A percentile compares a stretch with the other conserved stretches of the same genome.
Conservation (phyloP, 2,888 invertebrate genomes). For the Hypomecis atomaria region DNA sequence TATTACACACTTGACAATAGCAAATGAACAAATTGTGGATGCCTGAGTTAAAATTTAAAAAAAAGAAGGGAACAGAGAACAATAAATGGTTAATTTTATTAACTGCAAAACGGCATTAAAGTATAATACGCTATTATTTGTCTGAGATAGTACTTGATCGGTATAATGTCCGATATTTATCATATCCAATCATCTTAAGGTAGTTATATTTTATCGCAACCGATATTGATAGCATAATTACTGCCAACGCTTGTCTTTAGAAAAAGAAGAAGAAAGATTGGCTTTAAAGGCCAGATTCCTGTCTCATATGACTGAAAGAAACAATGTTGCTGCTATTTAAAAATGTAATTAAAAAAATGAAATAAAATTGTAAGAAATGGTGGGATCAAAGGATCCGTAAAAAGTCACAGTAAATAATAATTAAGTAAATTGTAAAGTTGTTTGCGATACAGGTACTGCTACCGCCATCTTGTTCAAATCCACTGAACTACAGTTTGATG, state of each 20-base stretch:
- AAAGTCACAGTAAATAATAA: too few species aligned
- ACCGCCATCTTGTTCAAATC: conserved; percentile 57
- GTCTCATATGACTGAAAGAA: conserved; percentile 5
- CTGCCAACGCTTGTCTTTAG: conserved; percentile 9
- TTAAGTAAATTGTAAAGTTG: too few species aligned
- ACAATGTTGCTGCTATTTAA: conserved; percentile 12
- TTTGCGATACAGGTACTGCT: neutral
- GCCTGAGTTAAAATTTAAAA: too few species aligned
- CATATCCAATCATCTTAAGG: neutral
- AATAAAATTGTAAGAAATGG: neutral
- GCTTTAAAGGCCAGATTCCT: neutral
- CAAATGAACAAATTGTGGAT: too few species aligned
- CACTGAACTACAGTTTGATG: conserved; percentile 51
- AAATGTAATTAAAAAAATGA: neutral
- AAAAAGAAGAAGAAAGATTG: neutral
- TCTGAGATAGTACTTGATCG: neutral
- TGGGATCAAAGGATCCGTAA: neutral
- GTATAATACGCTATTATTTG: neutral
- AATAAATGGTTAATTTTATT: neutral
- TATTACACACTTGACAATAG: too few species aligned
- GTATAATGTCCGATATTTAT: neutral
- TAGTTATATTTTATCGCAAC: neutral
- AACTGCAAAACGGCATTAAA: neutral
- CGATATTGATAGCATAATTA: conserved; percentile 22
- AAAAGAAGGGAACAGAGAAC: too few species aligned